Evolutionary conservation across 2,113 vertebrate genomes (phyloP).

Genomic region (Microcebus jonahi): DNA sequence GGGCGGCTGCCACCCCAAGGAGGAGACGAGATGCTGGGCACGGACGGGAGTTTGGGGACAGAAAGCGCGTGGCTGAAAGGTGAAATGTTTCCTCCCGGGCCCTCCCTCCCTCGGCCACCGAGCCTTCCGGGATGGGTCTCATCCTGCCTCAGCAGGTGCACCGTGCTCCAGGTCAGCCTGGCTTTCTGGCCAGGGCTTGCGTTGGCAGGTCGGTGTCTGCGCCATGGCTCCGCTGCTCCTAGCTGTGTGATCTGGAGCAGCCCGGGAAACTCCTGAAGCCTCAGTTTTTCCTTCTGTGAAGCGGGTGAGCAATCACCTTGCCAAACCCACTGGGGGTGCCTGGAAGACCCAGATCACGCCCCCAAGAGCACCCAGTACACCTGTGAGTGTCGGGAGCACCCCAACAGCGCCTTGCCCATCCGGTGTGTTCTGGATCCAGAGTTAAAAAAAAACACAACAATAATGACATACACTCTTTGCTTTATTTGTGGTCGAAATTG

Average conservation of each 20-base stretch:
- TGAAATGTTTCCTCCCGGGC: fast-evolving
- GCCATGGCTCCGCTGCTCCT: too few relatives aligned
- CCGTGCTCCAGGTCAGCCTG: fast-evolving
- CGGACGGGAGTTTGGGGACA: fast-evolving
- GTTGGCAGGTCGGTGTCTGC: not conserved
- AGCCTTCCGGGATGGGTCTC: too few relatives aligned
- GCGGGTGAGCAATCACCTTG: not conserved
- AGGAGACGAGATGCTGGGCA: too few relatives aligned
- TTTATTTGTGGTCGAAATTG: fast-evolving
- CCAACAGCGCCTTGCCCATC: fast-evolving
- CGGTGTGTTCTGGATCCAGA: not conserved
- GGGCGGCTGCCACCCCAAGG: too few relatives aligned
- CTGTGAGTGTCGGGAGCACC: fast-evolving
- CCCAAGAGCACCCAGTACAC: fast-evolving
- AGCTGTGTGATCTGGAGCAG: not conserved
- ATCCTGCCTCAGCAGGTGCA: fast-evolving
- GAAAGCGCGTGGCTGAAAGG: fast-evolving
- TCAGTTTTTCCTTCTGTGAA: not conserved
- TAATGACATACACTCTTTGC: fast-evolving
- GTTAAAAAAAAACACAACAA: not conserved
- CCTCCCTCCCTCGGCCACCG: not conserved
- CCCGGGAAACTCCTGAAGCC: not conserved
- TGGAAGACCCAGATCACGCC: not conserved
- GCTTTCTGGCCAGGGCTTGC: fast-evolving
- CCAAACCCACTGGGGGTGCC: not conserved